Base-by-base conservation (phyloP, 2,113 vertebrate species). In the Perca fluviatilis region DNA sequence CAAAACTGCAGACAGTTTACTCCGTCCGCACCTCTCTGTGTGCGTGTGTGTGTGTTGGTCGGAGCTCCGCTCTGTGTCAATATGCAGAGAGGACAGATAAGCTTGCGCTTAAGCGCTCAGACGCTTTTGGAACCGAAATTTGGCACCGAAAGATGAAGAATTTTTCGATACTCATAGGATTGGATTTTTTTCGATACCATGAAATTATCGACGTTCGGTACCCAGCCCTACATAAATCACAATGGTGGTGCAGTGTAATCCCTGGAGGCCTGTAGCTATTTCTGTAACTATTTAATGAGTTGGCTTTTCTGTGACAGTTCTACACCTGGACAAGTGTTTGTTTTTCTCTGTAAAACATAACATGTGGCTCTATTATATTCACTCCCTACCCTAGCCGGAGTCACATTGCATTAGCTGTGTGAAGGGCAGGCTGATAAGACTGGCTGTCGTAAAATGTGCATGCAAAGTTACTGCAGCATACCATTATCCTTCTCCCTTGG, bases 291-390 rank as follows among this genome's bases (percentile, higher is more conserved):
- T 60, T 68, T 67, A 21, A 58, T 54, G 67, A 66, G 60, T 16
- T 58, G 53, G 6, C 46, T 74, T 71, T 74, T 61, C 11, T 74
- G 63, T 71, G 77, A 80, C 82, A 81, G 36, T 57, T 84, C 27
- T n/a, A 54, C 83, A 91, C 78, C 66, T 75, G 82, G 63, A 75
- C 78, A 77, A 80, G 81, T 72, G 57, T 75, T 65, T 54, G 49
- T 58, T 82, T 58, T 82, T 56, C 69, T 74, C 43, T 69, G 64
- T 81, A 76, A 85, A 84, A 73, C 66, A 73, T 72, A 80, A 91
- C 80, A 62, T 69, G 74, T 73, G 83, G 64, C 83, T 80, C 71
- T n/a, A 83, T 91, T 86, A 83, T 76, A 80, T 62, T 79, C 83
- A 2, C 49, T 83, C 43, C 21, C 54, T 65, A 6, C 1, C 33